phyloP scores from a whole-genome alignment of 2,888 invertebrate genomes.

The Andrena flavipes region DNA sequence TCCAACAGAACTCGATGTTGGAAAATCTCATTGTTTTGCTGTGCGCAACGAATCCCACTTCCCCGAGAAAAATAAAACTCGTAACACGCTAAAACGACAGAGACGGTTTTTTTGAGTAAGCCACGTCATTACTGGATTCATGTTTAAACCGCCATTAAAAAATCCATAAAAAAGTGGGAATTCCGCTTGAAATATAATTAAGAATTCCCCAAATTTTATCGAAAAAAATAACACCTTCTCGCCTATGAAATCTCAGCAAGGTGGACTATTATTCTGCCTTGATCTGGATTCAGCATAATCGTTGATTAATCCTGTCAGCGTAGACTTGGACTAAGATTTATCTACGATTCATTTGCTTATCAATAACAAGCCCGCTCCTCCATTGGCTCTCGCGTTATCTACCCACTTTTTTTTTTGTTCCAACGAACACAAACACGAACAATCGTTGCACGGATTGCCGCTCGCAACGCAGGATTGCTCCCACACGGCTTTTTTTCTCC shows the following conservation, averaged over 20 bases:
- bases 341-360: slow-evolving; percentile 12
- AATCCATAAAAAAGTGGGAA: no score
- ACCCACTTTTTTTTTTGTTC: background rate
- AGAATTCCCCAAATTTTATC: background rate
- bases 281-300: background rate
- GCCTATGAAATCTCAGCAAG: no score
- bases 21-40: no score
- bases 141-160: no score
- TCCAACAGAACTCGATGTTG: no score
- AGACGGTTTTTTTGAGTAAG: no score
- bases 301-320: background rate
- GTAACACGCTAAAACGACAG: no score
- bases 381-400: slow-evolving; percentile 23
- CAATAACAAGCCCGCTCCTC: slow-evolving; percentile 15
- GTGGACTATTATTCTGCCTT: no score
- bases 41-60: no score
- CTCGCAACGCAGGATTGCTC: slow-evolving; percentile 1
- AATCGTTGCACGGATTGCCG: background rate
- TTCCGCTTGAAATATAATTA: background rate
- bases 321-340: slow-evolving; percentile 18
- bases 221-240: no score
- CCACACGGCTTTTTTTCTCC: background rate
- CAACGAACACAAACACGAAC: background rate
- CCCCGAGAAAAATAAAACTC: no score
- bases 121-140: background rate